Evolutionary conservation across 92 coral and sea anemone genomes (phyloP), one percentile per base, ranked within the genome.

Genomic region (Scolanthus callimorphus): DNA sequence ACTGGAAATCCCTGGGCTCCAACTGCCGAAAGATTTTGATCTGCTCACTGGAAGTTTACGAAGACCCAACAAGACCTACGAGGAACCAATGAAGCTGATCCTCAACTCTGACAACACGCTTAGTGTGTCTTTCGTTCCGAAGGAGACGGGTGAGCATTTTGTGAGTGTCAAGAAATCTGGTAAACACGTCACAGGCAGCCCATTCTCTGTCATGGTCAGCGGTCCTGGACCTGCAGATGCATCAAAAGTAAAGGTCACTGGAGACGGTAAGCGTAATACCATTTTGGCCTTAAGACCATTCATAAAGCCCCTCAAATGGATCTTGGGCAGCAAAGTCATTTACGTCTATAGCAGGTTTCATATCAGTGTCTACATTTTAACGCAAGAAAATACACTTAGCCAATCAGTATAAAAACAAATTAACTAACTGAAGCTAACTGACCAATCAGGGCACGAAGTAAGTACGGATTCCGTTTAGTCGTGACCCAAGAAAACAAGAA

Each of bases 171-270:
- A 76, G 90, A 94, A 94, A 79, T 73, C 83, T 54, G 91, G 85
- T 48, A 77, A 69, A 30, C 99, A 94, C 59, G 99, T 94, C 44
- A 80, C 88, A 57, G 99, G 99, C 26, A 94, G 99, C 51, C 99
- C 99, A 57, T 94, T 94, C 82, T 94, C 99, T 20, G 99, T 94
- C 2, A 85, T 94, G 96, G 99, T 94, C 76, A 94, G 99, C 67
- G 99, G 99, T 38, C 99, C 99, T 13, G 99, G 99, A 45, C 99
- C 99, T 11, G 99, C 99, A 27, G 89, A 94, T 81, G 87, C 99
- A 10, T 77, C 90, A 47, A 94, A 94, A 59, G 99, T 94, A 62
- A 83, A 88, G 38, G 90, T 85, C 27, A 62, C 80, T 52, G 99
- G 99, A 26, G 74, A 82, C 11, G 99, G 99, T 94, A 44, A 75